Evolutionary conservation across 2,797 vertebrate genomes (phyloP).

Genomic region (Sebastes dallii): DNA sequence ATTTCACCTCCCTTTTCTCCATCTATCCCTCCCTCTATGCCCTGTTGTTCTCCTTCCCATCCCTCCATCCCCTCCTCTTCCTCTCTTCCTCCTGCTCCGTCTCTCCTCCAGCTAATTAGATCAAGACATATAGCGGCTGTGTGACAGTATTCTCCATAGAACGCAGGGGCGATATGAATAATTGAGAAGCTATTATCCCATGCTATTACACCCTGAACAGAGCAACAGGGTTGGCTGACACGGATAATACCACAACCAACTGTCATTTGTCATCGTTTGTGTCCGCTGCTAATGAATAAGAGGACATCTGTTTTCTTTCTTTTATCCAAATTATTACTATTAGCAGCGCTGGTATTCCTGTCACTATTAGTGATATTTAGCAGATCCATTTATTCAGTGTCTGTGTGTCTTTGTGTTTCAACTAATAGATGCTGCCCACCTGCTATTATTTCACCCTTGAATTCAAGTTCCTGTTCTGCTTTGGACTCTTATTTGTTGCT

Average conservation of each 20-base stretch:
- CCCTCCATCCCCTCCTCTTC: background rate
- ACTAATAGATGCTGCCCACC: background rate
- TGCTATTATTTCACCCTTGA: background rate
- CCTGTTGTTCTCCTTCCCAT: too few species aligned
- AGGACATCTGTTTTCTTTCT: slow-evolving; percentile 46
- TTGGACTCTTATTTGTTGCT: background rate
- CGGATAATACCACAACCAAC: slow-evolving; percentile 39
- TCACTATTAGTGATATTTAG: background rate
- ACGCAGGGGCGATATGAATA: slow-evolving; percentile 69
- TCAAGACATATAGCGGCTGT: slow-evolving; percentile 73
- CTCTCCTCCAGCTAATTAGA: slow-evolving; percentile 69
- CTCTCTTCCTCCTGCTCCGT: slow-evolving; percentile 3
- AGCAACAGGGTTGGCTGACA: slow-evolving; percentile 62
- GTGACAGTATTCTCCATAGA: slow-evolving; percentile 70
- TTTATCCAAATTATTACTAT: slow-evolving; percentile 42
- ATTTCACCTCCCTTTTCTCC: background rate
- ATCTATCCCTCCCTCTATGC: background rate
- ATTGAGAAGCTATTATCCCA: slow-evolving; percentile 74
- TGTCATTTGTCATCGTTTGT: slow-evolving; percentile 63
- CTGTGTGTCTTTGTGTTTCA: background rate
- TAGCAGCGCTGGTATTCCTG: background rate
- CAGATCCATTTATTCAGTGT: background rate
- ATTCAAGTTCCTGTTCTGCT: background rate
- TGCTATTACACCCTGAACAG: slow-evolving; percentile 65
- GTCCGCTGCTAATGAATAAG: slow-evolving; percentile 47